These are phyloP conservation scores for Diachrysia chrysitis DNA, from an alignment of 2,888 invertebrate genomes.

Conservation along the genomic window DNA sequence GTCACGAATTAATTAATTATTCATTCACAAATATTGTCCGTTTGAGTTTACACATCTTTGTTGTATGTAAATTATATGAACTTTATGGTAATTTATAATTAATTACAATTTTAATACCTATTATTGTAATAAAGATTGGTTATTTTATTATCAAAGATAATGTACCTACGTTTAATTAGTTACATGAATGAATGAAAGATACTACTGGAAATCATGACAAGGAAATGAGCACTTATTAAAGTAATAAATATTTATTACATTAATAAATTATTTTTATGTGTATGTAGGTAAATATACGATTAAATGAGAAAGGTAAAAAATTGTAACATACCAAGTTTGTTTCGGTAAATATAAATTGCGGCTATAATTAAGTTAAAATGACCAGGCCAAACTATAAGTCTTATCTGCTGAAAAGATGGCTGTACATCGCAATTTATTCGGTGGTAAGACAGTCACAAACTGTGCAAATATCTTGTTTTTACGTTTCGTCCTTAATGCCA, in stretches of 20 bases:
- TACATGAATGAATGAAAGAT: no score
- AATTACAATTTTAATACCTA: background rate
- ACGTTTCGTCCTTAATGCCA: background rate
- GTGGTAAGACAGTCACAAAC: background rate
- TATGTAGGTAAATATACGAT: no score
- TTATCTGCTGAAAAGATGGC: no score
- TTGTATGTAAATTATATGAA: background rate
- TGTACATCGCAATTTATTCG: background rate
- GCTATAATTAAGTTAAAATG: no score
- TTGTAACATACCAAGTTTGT: background rate
- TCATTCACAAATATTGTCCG: background rate
- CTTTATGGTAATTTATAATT: background rate
- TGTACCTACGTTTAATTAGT: no score
- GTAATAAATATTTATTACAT: no score
- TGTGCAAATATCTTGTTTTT: slow-evolving; percentile 3
- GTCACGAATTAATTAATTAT: background rate
- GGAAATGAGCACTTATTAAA: no score
- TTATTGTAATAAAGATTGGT: background rate
- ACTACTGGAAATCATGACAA: no score
- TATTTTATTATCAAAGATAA: no score
- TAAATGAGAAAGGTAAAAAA: background rate
- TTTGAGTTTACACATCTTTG: background rate
- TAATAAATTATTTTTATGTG: no score
- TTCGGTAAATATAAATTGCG: no score
- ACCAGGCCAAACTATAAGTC: no score